Evolutionary conservation across 2,113 vertebrate genomes (phyloP), one percentile per base, ranked within the genome.

Genomic region (Corythaeola cristata): DNA sequence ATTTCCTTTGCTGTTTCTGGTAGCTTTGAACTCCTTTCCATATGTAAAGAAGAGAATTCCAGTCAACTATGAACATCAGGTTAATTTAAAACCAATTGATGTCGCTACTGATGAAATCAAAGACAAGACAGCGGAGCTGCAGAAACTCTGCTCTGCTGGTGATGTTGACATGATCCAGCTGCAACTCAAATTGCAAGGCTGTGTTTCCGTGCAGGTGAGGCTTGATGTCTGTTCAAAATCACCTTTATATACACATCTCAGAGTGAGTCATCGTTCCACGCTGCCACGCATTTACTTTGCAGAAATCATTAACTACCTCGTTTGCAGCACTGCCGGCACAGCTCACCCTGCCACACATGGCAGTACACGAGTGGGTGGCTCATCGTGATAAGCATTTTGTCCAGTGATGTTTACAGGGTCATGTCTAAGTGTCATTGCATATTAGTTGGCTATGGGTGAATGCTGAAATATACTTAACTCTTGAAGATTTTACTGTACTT

Each of bases 111-210:
- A 99, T 62, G 99, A 99, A 97, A 99, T 99, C 98, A 99, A 98
- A 96, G 99, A 99, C 16, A 98, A 98, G 62, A 99, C 99, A 1
- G 98, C 98, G 5, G 99, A 99, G 94, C 96, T 99, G 89, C 98
- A 98, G 72, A 99, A 99, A 24, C 98, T 99, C 22, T 99, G 99
- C 93, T 98, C 99, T 60, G 96, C 97, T 27, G 96, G 96, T 27
- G 99, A 99, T 2, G 98, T 99, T 67, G 99, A 99, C 97, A 99
- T 99, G 99, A 99, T 99, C 96, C 99, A 99, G 77, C 98, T 99
- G 72, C 99, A 99, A 91, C 99, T 99, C 76, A 99, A 99, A 77
- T 83, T 99, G 73, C 99, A 99, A 93, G 99, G 99, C 95, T 99
- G 99, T 23, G 99, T 99, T 80, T 99, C 99, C 6, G 99, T 99